A percentile compares a stretch with the other conserved stretches of the same genome.
phyloP scores from a whole-genome alignment of 2,113 vertebrate species.

The Parotia lawesii region DNA sequence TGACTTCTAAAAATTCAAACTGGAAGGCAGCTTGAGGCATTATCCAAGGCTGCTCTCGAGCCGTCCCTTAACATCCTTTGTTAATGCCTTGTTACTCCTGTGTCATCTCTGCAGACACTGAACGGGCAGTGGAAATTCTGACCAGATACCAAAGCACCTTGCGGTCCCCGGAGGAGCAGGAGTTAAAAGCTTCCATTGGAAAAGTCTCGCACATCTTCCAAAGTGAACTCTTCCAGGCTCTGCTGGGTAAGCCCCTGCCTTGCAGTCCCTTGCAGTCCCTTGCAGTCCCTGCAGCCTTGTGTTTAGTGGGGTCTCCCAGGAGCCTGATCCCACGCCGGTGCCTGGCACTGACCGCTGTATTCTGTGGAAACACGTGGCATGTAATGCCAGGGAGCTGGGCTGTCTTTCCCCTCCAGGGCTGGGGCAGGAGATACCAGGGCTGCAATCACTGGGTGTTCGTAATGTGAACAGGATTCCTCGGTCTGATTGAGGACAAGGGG shows the following conservation, averaged over 20 bases:
- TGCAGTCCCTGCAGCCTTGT: background rate
- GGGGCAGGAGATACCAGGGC: background rate
- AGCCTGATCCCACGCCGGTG: background rate
- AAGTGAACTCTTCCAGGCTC: constrained; percentile 85
- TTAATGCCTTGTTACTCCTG: constrained; percentile 12
- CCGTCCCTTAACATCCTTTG: background rate
- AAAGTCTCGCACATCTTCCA: constrained; percentile 82
- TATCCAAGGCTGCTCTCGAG: background rate
- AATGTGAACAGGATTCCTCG: background rate
- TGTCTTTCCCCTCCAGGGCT: background rate
- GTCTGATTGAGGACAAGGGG: background rate
- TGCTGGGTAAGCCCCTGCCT: constrained; percentile 78
- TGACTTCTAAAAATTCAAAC: background rate
- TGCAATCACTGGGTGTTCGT: background rate
- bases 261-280: background rate
- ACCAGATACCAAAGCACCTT: constrained; percentile 81
- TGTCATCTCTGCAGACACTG: constrained; percentile 75
- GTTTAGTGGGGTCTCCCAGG: background rate
- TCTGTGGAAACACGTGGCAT: background rate
- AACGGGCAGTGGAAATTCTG: constrained; percentile 81
- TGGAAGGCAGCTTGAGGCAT: background rate
- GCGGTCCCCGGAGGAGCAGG: constrained; percentile 79
- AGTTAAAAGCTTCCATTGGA: constrained; percentile 79
- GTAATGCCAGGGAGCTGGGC: background rate
- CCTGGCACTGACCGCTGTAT: background rate